These are phyloP conservation scores for Eilema sororculum DNA, from an alignment of 2,888 invertebrate species.

Conservation along the genomic window DNA sequence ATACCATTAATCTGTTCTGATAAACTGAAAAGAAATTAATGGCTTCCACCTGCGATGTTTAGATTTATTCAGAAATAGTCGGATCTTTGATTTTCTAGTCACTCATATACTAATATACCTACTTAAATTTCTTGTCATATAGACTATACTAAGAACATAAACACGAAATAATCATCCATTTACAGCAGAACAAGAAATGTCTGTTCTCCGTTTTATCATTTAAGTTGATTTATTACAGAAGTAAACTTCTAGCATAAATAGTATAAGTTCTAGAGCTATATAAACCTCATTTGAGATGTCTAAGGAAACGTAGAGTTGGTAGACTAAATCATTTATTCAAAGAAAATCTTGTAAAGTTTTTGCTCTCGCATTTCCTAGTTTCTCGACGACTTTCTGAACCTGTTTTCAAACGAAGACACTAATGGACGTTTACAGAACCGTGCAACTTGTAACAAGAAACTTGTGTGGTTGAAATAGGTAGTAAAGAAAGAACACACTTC, in stretches of 20 bases:
- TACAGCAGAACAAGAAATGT: not conserved
- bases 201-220: not conserved
- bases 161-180: too few species aligned
- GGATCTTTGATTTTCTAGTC: too few species aligned
- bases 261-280: slow-evolving; percentile 1
- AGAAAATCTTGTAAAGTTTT: slow-evolving; percentile 5
- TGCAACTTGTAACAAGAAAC: not conserved
- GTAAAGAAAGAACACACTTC: too few species aligned
- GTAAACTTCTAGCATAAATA: not conserved
- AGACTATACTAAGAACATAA: too few species aligned
- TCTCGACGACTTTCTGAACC: not conserved
- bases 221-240: not conserved
- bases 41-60: too few species aligned
- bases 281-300: slow-evolving; percentile 6
- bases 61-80: too few species aligned
- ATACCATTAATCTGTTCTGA: too few species aligned
- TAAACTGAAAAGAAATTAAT: too few species aligned
- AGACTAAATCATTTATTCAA: slow-evolving; percentile 4
- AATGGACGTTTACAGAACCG: not conserved
- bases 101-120: too few species aligned
- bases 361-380: not conserved
- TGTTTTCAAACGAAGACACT: not conserved
- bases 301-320: not conserved
- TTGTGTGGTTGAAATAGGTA: not conserved
- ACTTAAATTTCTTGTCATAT: too few species aligned